Base-by-base conservation (phyloP, 2,113 vertebrate genomes). In the Rutilus rutilus region DNA sequence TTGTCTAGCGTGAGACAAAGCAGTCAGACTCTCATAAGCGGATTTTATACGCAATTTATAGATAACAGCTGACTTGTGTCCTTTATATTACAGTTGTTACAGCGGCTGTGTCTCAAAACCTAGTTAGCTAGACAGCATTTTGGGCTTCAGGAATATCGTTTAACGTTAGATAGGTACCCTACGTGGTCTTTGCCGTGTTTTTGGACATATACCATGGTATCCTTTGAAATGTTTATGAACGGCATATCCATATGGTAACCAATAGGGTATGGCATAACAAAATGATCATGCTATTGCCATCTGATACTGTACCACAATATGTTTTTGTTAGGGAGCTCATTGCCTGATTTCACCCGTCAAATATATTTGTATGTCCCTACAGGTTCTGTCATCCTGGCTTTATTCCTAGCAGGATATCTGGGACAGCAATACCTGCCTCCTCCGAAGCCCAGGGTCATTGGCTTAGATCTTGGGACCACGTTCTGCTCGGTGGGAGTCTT, bases 401-500 rank as follows among this genome's bases (percentile, higher is more conserved):
- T 99, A 23, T 93, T 99, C 21, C 91, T 99, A 87, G 98, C 98
- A 42, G 97, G 98, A 15, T 99, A 99, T 83, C 91, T 99, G 87
- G 97, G 97, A 3, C 98, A 99, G 90, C 98, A 99, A 87, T 99
- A 98, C 85, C 90, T 99, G 33, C 98, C 98, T 0, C 92, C 97
- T 86, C 98, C 98, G 0, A 97, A 94, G 2, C 98, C 98, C 0
- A 96, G 91, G 90, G 96, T 99, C 6, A 95, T 99, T n/a, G 98
- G 98, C 14, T 91, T 99, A 88, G 98, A 99, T 85, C 95, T 99
- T 36, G 98, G 98, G 27, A 99, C 98, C 5, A 99, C 98, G 0
- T 99, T 98, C 90, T 99, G 97, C 91, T 99, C 98, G 0, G 97
- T 99, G 0, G 98, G 95, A 0, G 97, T 99, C 9, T 99, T 99